Conservation (phyloP, 1,140 invertebrate genomes). For the Drosophila orena region DNA sequence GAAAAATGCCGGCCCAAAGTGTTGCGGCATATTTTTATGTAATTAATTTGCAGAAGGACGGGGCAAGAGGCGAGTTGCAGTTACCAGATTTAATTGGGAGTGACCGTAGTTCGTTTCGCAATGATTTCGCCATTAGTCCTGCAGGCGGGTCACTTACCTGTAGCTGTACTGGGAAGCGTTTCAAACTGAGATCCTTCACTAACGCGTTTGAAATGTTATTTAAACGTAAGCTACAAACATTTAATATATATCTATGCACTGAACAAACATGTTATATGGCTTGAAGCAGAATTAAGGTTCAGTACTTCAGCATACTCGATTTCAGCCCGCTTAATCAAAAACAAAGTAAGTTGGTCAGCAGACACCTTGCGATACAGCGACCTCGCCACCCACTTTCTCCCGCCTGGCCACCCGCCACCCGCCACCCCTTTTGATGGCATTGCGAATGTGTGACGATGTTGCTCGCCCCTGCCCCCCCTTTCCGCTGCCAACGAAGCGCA, state of each 20-base stretch:
- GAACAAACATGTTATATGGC: no score
- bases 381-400: slow-evolving; percentile 12
- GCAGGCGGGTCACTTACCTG: background rate
- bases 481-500: background rate
- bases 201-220: no score
- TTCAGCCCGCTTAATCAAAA: background rate
- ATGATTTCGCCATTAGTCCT: slow-evolving; percentile 15
- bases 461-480: slow-evolving; percentile 3
- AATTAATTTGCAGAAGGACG: slow-evolving; percentile 55
- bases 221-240: no score
- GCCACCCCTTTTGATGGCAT: background rate
- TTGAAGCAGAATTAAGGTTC: no score
- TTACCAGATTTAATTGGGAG: slow-evolving; percentile 17
- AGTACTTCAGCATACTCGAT: background rate
- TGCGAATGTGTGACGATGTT: slow-evolving; percentile 28
- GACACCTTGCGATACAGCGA: background rate
- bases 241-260: no score
- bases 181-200: background rate
- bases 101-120: slow-evolving; percentile 19
- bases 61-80: background rate
- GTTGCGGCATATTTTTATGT: slow-evolving; percentile 66
- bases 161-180: background rate
- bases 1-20: slow-evolving; percentile 46
- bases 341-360: no score
- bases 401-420: background rate